These are phyloP conservation scores for Lamproptera curius DNA, from an alignment of 2,888 invertebrate species.

Conservation along the genomic window DNA sequence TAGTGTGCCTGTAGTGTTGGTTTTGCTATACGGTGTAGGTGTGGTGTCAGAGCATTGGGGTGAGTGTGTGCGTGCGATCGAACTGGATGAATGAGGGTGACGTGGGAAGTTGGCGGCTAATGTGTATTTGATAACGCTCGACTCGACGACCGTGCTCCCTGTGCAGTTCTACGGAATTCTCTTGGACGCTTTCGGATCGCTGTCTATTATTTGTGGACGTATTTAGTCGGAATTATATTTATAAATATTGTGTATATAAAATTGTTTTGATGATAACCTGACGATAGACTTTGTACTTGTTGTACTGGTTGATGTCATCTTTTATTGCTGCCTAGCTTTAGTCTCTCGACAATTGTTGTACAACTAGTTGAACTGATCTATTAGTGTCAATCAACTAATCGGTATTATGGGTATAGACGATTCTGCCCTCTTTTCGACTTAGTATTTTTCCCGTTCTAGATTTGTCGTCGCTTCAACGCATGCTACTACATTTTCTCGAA, in stretches of 20 bases:
- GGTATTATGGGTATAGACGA: background rate
- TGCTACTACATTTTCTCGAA: conserved; percentile 25
- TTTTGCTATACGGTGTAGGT: conserved; percentile 25
- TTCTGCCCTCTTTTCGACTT: conserved; percentile 4
- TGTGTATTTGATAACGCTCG: conserved; percentile 61
- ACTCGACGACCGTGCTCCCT: conserved; percentile 37
- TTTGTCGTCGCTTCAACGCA: conserved; percentile 2
- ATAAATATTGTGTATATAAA: too few species aligned
- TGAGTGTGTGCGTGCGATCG: conserved; percentile 65
- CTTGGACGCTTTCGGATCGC: too few species aligned
- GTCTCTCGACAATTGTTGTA: too few species aligned
- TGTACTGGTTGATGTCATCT: too few species aligned
- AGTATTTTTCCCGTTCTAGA: conserved; percentile 5
- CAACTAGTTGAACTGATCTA: too few species aligned
- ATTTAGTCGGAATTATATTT: too few species aligned
- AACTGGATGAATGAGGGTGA: conserved; percentile 72
- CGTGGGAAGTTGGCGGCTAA: conserved; percentile 58
- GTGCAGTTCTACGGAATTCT: conserved; percentile 34
- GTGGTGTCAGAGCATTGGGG: conserved; percentile 24
- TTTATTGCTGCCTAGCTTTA: too few species aligned
- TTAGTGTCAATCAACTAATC: too few species aligned
- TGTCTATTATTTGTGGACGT: conserved; percentile 68
- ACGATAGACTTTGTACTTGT: too few species aligned
- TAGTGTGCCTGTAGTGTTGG: conserved; percentile 31
- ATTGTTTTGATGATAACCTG: too few species aligned